Percentiles rank a stretch among this genome's conserved stretches.
These are phyloP conservation scores for Holothuria leucospilota DNA, from an alignment of 53 echinoderm and acorn worm species.

Conservation along the genomic window DNA sequence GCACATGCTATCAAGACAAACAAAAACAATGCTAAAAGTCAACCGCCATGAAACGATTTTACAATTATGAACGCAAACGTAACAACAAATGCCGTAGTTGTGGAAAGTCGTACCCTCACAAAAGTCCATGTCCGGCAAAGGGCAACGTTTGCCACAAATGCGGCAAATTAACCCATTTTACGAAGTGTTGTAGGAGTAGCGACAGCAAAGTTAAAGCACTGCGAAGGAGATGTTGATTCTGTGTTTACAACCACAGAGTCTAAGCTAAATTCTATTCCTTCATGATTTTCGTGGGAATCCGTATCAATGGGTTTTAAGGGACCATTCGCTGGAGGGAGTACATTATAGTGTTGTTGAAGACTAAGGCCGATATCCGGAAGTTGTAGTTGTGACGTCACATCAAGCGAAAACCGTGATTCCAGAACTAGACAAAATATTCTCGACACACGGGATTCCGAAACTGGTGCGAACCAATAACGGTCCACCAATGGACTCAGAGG, in stretches of 20 bases:
- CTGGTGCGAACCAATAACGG: slow-evolving; percentile 74
- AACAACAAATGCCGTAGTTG: no score
- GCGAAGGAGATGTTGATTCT: no score
- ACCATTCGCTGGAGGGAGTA: slow-evolving; percentile 60
- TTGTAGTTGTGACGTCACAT: slow-evolving; percentile 65
- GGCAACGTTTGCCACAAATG: no score
- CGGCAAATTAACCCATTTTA: no score
- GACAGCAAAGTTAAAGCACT: no score
- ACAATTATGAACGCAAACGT: background rate
- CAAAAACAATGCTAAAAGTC: no score
- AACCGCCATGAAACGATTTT: background rate
- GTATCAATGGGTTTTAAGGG: slow-evolving; percentile 31
- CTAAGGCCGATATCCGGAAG: slow-evolving; percentile 69
- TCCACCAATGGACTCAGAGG: slow-evolving; percentile 67
- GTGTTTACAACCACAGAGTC: no score
- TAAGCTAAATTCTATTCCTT: no score
- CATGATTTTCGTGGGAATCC: slow-evolving; percentile 37
- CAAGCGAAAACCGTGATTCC: slow-evolving; percentile 67
- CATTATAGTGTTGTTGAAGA: slow-evolving; percentile 79
- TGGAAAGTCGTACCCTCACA: no score
- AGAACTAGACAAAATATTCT: slow-evolving; percentile 73
- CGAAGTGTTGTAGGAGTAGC: slow-evolving; percentile 9
- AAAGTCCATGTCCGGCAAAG: no score
- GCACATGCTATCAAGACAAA: no score
- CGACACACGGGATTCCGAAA: slow-evolving; percentile 67